phyloP scores from a whole-genome alignment of 2,888 invertebrate genomes.

The Corbicula japonica region DNA sequence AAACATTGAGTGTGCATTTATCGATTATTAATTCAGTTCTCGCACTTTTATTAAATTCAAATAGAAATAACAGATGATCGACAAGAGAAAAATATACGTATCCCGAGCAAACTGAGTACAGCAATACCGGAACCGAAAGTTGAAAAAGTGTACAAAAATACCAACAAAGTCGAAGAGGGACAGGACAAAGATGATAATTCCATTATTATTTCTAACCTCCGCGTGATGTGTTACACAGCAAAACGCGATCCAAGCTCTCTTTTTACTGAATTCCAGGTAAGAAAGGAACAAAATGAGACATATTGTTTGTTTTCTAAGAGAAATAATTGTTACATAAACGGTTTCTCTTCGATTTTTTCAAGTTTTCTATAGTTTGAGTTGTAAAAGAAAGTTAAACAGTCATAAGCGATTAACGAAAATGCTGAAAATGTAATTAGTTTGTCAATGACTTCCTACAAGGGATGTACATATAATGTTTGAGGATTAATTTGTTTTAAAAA shows the following conservation, averaged over 20 bases:
- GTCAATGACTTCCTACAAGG: background rate
- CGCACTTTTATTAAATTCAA: too few species aligned
- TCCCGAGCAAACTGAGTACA: too few species aligned
- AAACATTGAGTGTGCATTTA: too few species aligned
- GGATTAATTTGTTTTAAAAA: background rate
- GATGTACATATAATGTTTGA: background rate
- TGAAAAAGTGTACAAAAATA: too few species aligned
- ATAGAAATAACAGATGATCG: too few species aligned
- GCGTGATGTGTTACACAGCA: background rate
- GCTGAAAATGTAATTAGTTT: background rate
- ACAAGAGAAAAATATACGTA: too few species aligned
- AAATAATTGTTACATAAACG: background rate
- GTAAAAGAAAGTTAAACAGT: background rate
- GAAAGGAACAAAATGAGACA: background rate
- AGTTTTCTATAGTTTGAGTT: background rate
- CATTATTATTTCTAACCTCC: background rate
- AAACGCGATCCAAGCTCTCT: background rate
- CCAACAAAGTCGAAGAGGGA: too few species aligned
- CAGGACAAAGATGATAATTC: background rate
- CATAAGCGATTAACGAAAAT: background rate
- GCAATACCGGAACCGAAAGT: too few species aligned
- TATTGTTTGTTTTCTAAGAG: background rate
- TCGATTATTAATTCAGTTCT: too few species aligned
- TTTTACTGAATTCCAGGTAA: constrained; percentile 10
- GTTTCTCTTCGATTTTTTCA: background rate